Percentiles rank a stretch among this genome's conserved stretches.
These are phyloP conservation scores for Willowsia nigromaculata DNA, from an alignment of 2,888 invertebrate species.

Conservation along the genomic window DNA sequence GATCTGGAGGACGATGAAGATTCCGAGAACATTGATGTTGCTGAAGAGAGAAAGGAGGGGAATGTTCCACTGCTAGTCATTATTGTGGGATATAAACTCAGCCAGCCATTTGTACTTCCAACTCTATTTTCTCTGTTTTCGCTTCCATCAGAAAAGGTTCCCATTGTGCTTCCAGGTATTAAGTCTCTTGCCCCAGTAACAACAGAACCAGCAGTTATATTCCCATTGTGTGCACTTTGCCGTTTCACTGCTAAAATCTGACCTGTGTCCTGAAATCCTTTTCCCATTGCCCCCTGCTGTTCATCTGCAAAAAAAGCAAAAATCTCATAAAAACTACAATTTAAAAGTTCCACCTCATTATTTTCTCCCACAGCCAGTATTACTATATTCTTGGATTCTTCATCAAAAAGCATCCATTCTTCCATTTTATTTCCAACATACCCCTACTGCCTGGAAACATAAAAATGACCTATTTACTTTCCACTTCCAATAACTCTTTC, in stretches of 20 bases:
- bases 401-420: too few relatives aligned
- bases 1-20: background rate
- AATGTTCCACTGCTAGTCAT: background rate
- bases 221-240: constrained; percentile 30
- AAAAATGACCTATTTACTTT: too few relatives aligned
- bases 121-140: too few relatives aligned
- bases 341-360: constrained; percentile 28
- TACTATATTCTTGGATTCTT: too few relatives aligned
- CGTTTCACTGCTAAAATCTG: constrained; percentile 22
- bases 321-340: background rate
- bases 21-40: too few relatives aligned
- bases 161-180: constrained; percentile 53
- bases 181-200: background rate
- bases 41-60: background rate
- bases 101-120: background rate
- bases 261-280: constrained; percentile 42
- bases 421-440: too few relatives aligned
- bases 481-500: too few relatives aligned
- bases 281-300: background rate
- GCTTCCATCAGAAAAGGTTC: constrained; percentile 11
- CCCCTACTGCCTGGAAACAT: too few relatives aligned
- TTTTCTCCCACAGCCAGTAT: constrained; percentile 11
- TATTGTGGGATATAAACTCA: background rate
- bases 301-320: constrained; percentile 15
- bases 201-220: background rate